Evolutionary conservation across 2,888 invertebrate species (phyloP), one percentile per base, ranked within the genome.

Genomic region (Ophion costatus): DNA sequence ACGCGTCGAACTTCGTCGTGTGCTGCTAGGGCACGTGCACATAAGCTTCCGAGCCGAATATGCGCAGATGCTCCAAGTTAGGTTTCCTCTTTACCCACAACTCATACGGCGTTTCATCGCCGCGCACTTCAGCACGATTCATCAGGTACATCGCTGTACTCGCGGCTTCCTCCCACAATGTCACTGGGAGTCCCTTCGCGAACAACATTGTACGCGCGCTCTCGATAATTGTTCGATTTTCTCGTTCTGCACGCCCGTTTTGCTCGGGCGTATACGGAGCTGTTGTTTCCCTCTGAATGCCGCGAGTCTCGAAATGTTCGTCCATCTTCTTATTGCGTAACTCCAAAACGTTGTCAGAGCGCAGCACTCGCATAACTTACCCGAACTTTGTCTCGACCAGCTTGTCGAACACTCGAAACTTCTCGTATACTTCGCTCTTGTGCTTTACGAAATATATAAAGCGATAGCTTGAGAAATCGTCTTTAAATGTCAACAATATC

Each of bases 201-300:
- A 70, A 24, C 24, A 70, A 29, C 70, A 70, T 70, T 10, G 56
- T 70, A 17, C 70, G 29, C 20, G 71, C 57, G 9, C 29, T 71
- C 57, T 71, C 71, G 33, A 71, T 71, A 7, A 71, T 71, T 0
- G 71, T 57, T 4, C 71, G 56, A 10, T 71, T 71, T 11, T 71
- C 71, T 24, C 71, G 57, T 59, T 86, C 67, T 9, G 45, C 45
- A 14, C 24, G 7, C 45, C 67, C 51, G 56, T 70, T 70, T 10
- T 70, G 86, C 33, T 87, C 79, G 5, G 82, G 87, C 6, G 85
- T 87, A 14, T 83, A 87, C 1, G 87, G 75, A 1, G 84, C 86
- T 2, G 86, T 86, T 0, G 42, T 59, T 69, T 86, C 85, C 20
- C 51, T 24, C 5, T 17, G 20, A 22, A 87, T 87, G 0, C 87